These are phyloP conservation scores for Syngnathus acus DNA, from an alignment of 2,797 vertebrate genomes.

Conservation along the genomic window DNA sequence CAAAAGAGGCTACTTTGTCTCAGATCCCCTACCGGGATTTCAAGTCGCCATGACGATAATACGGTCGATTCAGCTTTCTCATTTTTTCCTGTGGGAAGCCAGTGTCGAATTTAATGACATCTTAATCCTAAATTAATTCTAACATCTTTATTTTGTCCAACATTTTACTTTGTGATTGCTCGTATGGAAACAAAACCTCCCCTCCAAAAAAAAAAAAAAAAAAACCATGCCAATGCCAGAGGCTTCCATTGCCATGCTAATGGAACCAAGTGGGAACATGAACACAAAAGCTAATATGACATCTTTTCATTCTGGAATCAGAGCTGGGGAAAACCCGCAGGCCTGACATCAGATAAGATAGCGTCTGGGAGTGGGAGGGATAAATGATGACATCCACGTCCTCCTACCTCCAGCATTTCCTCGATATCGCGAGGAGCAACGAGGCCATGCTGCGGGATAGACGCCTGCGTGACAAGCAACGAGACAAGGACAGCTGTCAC, in stretches of 20 bases:
- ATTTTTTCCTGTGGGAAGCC: constrained; percentile 15
- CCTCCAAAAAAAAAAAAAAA: constrained; percentile 29
- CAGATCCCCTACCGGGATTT: constrained; percentile 49
- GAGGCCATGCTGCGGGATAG: constrained; percentile 64
- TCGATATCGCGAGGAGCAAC: constrained; percentile 71
- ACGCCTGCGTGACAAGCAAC: constrained; percentile 58
- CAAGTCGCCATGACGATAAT: constrained; percentile 54
- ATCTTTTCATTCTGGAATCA: constrained; percentile 59
- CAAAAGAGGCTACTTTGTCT: constrained; percentile 49
- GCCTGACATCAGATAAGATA: constrained; percentile 35
- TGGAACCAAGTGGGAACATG: constrained; percentile 43
- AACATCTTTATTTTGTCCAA: constrained; percentile 10
- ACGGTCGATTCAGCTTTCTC: constrained; percentile 40
- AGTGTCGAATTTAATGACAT: constrained; percentile 21
- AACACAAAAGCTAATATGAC: constrained; percentile 63
- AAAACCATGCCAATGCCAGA: constrained; percentile 52
- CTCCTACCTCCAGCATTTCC: constrained; percentile 74
- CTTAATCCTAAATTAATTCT: constrained; percentile 14
- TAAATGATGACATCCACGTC: constrained; percentile 27
- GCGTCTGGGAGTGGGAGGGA: constrained; percentile 19
- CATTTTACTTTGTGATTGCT: not conserved
- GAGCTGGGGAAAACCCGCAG: constrained; percentile 33
- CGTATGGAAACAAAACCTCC: constrained; percentile 8
- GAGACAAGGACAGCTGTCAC: constrained; percentile 49
- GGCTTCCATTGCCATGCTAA: constrained; percentile 74